Percentiles rank a stretch among this genome's conserved stretches.
Conservation (phyloP, 2,797 vertebrate genomes). For the Oreonectes daqikongensis region DNA sequence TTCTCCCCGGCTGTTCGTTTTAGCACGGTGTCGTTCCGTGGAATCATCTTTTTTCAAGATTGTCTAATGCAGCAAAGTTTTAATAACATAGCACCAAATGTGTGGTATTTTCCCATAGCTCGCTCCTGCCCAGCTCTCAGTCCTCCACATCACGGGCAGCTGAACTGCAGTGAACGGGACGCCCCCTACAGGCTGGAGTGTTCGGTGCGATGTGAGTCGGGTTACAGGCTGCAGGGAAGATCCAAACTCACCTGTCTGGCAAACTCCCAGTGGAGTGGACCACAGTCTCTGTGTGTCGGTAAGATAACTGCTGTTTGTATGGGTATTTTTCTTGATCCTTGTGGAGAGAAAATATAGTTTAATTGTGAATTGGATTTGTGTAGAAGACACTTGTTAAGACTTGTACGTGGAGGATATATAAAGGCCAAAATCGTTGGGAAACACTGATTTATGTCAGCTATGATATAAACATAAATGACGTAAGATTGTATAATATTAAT, state of each 20-base stretch:
- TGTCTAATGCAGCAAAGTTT: slow-evolving; percentile 11
- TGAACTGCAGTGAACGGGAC: slow-evolving; percentile 82
- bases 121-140: slow-evolving; percentile 84
- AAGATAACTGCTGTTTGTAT: slow-evolving; percentile 68
- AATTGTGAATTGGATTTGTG: too few species aligned
- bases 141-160: slow-evolving; percentile 78
- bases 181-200: slow-evolving; percentile 82
- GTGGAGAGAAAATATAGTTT: too few species aligned
- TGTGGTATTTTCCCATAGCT: slow-evolving; percentile 71
- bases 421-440: too few species aligned
- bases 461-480: too few species aligned
- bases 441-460: too few species aligned
- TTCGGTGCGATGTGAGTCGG: slow-evolving; percentile 82
- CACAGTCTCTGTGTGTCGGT: slow-evolving; percentile 91
- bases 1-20: slow-evolving; percentile 11
- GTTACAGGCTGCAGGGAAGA: slow-evolving; percentile 85
- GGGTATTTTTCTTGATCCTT: not conserved
- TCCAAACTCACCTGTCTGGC: slow-evolving; percentile 84
- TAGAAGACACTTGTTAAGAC: too few species aligned
- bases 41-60: slow-evolving; percentile 4
- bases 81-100: slow-evolving; percentile 22
- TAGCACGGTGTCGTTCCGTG: slow-evolving; percentile 21
- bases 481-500: too few species aligned
- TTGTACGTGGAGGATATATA: too few species aligned
- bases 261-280: slow-evolving; percentile 87